phyloP scores from a whole-genome alignment of 2,113 vertebrate species.

The Leucosticte australis region DNA sequence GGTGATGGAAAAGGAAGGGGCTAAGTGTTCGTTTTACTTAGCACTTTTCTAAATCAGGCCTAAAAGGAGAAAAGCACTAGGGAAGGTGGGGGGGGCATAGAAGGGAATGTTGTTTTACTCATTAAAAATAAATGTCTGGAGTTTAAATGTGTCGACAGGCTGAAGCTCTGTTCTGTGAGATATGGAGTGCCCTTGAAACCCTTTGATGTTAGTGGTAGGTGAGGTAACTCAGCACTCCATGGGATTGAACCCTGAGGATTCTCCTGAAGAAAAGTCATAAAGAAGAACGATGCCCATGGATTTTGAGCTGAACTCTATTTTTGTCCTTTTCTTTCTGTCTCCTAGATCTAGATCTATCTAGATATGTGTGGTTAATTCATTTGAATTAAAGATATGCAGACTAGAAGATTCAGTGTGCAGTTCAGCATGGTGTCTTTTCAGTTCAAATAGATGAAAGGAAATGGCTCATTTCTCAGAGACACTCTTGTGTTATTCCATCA shows the following conservation, averaged over 20 bases:
- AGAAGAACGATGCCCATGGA: not conserved
- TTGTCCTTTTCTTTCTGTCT: not conserved
- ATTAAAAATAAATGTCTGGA: constrained; percentile 40
- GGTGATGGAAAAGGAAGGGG: not conserved
- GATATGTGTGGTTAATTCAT: not conserved
- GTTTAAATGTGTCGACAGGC: not conserved
- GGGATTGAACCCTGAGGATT: not conserved
- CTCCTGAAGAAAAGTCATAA: not conserved
- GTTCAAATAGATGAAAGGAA: not conserved
- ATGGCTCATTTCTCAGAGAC: not conserved
- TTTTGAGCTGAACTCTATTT: not conserved
- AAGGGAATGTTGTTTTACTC: constrained; percentile 42
- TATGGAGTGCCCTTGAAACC: not conserved
- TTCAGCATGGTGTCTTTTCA: not conserved
- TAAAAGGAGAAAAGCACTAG: constrained; percentile 7
- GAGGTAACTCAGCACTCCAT: not conserved
- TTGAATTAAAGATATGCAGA: not conserved
- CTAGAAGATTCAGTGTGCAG: not conserved
- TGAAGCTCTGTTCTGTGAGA: not conserved
- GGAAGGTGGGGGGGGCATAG: not conserved
- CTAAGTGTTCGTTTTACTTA: not conserved
- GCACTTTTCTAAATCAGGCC: constrained; percentile 8
- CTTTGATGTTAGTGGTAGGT: not conserved
- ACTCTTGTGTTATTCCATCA: not conserved
- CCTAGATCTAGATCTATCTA: not conserved